A percentile compares a stretch with the other conserved stretches of the same genome.
These are phyloP conservation scores for Danio aesculapii DNA, from an alignment of 2,797 vertebrate species.

Conservation along the genomic window DNA sequence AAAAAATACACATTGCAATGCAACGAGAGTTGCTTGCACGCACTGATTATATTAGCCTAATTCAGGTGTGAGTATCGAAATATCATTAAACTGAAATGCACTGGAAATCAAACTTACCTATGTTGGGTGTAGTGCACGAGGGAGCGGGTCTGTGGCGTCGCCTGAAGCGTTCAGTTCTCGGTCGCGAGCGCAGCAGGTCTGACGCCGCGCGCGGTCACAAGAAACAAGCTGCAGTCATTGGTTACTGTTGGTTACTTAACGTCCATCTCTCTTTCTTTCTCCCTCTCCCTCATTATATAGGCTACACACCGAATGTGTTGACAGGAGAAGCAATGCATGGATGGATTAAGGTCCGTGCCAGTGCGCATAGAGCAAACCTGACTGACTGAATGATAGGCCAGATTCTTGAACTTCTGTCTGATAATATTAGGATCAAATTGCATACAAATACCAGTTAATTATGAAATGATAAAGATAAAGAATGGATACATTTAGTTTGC, in stretches of 20 bases:
- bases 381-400: no score
- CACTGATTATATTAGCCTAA: neutral
- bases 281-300: constrained; percentile 5
- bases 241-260: constrained; percentile 25
- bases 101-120: constrained; percentile 20
- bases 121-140: neutral
- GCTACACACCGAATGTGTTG: neutral
- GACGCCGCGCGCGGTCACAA: constrained; percentile 22
- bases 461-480: no score
- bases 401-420: neutral
- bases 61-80: neutral
- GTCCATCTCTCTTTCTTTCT: neutral
- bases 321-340: neutral
- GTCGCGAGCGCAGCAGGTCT: constrained; percentile 22
- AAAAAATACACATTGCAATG: neutral
- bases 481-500: no score
- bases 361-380: neutral
- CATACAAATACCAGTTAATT: no score
- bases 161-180: neutral
- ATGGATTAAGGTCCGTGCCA: neutral
- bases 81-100: neutral
- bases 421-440: no score
- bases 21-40: neutral
- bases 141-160: constrained; percentile 16
- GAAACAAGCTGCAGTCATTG: constrained; percentile 23